A percentile compares a stretch with the other conserved stretches of the same genome.
Conservation (phyloP, 2,797 vertebrate species). For the Thunnus albacares region DNA sequence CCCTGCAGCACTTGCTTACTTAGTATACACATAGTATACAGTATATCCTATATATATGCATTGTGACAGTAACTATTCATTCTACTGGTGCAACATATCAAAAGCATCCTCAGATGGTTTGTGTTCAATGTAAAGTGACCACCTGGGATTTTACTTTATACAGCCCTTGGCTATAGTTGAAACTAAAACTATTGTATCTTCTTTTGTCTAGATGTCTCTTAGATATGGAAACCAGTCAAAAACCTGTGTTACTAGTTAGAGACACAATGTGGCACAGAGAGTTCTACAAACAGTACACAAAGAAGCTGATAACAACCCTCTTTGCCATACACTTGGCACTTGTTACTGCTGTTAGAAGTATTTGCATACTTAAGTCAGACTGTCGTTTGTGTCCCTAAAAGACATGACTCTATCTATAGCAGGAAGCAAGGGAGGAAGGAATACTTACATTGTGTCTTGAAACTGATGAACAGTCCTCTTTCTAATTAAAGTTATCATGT, state of each 20-base stretch:
- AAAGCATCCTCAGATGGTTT: not conserved
- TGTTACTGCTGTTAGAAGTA: not conserved
- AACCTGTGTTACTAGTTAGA: slow-evolving; percentile 61
- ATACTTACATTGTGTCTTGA: not conserved
- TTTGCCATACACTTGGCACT: not conserved
- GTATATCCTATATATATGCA: not conserved
- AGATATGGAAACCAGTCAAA: slow-evolving; percentile 34
- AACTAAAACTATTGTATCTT: slow-evolving; percentile 11
- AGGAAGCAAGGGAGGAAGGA: not conserved
- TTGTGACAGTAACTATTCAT: slow-evolving; percentile 7
- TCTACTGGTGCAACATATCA: slow-evolving; percentile 14
- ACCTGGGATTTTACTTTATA: slow-evolving; percentile 21
- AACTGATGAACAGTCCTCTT: not conserved
- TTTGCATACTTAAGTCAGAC: not conserved
- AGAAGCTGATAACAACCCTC: slow-evolving; percentile 29
- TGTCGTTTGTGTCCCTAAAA: not conserved
- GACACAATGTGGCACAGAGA: slow-evolving; percentile 14
- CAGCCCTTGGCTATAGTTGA: slow-evolving; percentile 13
- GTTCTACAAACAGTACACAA: slow-evolving; percentile 7
- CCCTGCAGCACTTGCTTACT: no score
- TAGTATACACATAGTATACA: not conserved
- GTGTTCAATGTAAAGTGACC: slow-evolving; percentile 27
- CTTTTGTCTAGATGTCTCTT: slow-evolving; percentile 23
- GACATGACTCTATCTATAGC: not conserved
- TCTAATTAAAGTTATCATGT: not conserved